Base-by-base conservation (phyloP, 1,140 invertebrate genomes). In the Ephestia elutella region DNA sequence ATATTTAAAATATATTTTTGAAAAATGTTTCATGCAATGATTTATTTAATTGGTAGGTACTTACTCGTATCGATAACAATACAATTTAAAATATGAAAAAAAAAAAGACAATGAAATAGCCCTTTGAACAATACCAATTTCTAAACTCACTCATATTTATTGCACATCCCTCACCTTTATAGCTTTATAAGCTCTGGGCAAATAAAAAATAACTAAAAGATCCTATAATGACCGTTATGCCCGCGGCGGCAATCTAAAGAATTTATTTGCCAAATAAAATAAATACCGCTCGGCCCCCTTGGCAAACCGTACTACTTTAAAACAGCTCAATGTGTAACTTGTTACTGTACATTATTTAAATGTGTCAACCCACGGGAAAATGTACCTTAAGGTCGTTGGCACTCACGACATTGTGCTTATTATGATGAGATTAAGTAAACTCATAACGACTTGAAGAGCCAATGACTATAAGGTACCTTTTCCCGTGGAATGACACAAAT, bases 131-230 rank as follows among this genome's bases (percentile, higher is more conserved):
- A 44, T 15, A 44, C 10, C n/a, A 15, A 15, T 44, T n/a, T 44
- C 38, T 44, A 44, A 3, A 44, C 13, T 9, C 7, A 15, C n/a
- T 15, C n/a, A 44, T 15, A 15, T 15, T 15, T 44, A 44, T 7
- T 15, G 11, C 50, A 53, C 50, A 25, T 53, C 50, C 50, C 50
- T 53, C 19, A 53, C 50, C 50, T 53, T 53, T n/a, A 53, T 25
- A 20, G 50, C 50, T 53, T 53, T 53, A 25, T 53, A 53, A 53
- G 21, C 56, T 32, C 28, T 15, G 30, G 19, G 49, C 50, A 51
- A 59, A 59, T 59, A 56, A 56, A 44, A 44, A 59, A 59, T 59
- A 54, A 28, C 28, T 18, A 58, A 58, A 59, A 59, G 51, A 49
- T 59, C 57, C 50, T 20, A 15, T 21, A 53, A 59, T 59, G 57